Evolutionary conservation across 2,888 invertebrate genomes (phyloP), one percentile per base, ranked within the genome.

Genomic region (Melanchra persicariae): DNA sequence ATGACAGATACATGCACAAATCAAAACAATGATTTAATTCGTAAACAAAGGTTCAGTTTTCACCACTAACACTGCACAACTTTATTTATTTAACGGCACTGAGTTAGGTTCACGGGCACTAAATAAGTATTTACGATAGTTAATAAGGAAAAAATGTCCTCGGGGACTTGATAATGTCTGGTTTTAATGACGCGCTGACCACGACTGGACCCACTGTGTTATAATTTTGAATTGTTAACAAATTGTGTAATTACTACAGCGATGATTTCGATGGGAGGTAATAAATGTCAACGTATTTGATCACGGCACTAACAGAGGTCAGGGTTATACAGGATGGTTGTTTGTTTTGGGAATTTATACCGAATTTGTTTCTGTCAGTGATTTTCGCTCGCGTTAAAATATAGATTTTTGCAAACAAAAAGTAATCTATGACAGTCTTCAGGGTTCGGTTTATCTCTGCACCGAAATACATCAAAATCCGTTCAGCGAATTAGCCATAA

Each of bases 201-300:
- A 43, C 52, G 72, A 76, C 81, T 83, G 85, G 54, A 47, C 30
- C 24, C 40, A 15, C 19, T 40, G 43, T 69, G 57, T 66, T 79
- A 79, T 67, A 79, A 75, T 81, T 84, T 73, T 70, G 61, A 84
- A 84, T 82, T 82, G 84, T 82, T 79, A 86, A 85, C 75, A 75
- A 84, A 82, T 89, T 85, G 88, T 87, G 87, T 89, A 89, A 92
- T 92, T 88, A 87, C 79, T 83, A 79, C 84, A 72, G 81, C 82
- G 87, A 88, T 87, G 88, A 91, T 90, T 90, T 90, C 91, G 91
- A 93, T 93, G 88, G 84, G 77, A 88, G 87, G 85, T 88, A 90
- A 91, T 89, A 85, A 78, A 63, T 77, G 58, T 77, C 69, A 75
- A 77, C 69, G 70, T 86, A 82, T 85, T 84, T 82, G 82, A 87